Base-by-base conservation (phyloP, 2,888 invertebrate species). In the Oscheius sp. region DNA sequence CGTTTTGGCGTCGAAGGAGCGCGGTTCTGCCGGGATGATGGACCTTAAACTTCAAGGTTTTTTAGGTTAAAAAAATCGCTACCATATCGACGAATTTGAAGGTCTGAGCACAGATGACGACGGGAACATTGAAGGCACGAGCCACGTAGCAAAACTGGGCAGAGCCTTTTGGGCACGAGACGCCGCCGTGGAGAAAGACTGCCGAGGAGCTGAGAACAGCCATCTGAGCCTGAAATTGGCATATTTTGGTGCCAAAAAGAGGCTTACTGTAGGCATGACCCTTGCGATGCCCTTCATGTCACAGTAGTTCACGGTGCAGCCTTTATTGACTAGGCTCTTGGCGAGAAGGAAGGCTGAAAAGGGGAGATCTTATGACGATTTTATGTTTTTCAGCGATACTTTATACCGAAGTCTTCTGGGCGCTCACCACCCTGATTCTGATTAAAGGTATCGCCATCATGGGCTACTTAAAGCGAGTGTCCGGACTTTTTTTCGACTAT, bases 21-120 rank as follows among this genome's bases (percentile, higher is more conserved):
- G 82, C 80, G 55, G 80, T 77, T 32, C 78, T 66, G 9, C 76
- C 62, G 35, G 74, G 75, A 32, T 78, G 65, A 70, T 80, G 81
- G 0, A 79, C 81, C 68, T 68, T 21, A 66, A 63, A 47, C 3
- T 7, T 42, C 42, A 7, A 42, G 3, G 3, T 42, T 42, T 42
- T 63, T 10, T 33, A 32, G n/a, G 51, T 3, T 9, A 13, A 66
- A 29, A 55, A 53, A 53, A 33, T 13, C 33, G 13, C 68, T 37
- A 35, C 96, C 71, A 94, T 92, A 90, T 96, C 96, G 84, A 94
- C 94, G 90, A 96, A 96, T 91, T 98, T 97, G 92, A 96, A 96
- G 59, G 96, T 96, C 92, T 97, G 97, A 89, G 96, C 96, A 87
- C 96, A 96, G 21, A 97, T 95, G 11, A 97, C 92, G 62, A 96